Percentiles rank a stretch among this genome's conserved stretches.
These are phyloP conservation scores for Scolopax mira DNA, from an alignment of 2,113 vertebrate species.

Conservation along the genomic window DNA sequence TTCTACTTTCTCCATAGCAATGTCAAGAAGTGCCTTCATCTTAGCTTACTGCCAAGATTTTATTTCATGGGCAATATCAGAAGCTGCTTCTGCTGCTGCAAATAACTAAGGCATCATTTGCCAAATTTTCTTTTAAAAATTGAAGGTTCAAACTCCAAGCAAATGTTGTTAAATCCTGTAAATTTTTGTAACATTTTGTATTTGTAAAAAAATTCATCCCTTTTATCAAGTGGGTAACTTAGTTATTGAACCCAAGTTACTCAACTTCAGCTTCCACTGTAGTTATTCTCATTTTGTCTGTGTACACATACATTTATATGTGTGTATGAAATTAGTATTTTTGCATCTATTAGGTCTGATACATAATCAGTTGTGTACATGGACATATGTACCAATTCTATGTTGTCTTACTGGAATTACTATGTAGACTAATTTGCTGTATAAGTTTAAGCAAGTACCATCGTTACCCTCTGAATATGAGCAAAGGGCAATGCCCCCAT, in stretches of 20 bases:
- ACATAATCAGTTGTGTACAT: neutral
- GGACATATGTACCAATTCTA: neutral
- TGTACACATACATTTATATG: neutral
- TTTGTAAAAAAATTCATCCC: neutral
- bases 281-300: neutral
- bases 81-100: slow-evolving; percentile 22
- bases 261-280: neutral
- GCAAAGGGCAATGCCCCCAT: neutral
- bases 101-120: neutral
- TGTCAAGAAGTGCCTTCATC: slow-evolving; percentile 58
- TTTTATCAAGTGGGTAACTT: neutral
- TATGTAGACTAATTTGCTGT: neutral
- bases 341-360: neutral
- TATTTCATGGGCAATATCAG: neutral
- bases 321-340: neutral
- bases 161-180: neutral
- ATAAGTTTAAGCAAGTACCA: neutral
- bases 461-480: neutral
- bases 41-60: neutral
- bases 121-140: neutral
- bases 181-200: neutral
- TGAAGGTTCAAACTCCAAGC: neutral
- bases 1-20: neutral
- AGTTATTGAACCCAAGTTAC: neutral
- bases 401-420: neutral